These are phyloP conservation scores for Hylaeus volcanicus DNA, from an alignment of 1,140 invertebrate genomes.

Conservation along the genomic window DNA sequence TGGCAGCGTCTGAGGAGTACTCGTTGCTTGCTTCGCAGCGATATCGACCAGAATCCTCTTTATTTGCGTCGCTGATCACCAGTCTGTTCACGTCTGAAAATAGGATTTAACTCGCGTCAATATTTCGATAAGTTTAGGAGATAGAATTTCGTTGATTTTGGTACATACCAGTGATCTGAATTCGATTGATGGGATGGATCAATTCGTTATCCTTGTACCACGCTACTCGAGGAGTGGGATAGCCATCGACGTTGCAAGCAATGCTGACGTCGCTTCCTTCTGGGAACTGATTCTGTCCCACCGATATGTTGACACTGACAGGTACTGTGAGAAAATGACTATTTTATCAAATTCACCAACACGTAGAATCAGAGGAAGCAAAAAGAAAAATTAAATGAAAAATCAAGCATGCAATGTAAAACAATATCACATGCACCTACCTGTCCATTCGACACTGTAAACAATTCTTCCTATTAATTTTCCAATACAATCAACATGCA, in stretches of 20 bases:
- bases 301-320: constrained; percentile 82
- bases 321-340: constrained; percentile 79
- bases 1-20: constrained; percentile 83
- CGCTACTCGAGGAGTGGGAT: constrained; percentile 86
- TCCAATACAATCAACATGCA: not conserved
- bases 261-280: constrained; percentile 86
- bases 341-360: not conserved
- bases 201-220: constrained; percentile 89
- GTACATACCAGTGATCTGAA: constrained; percentile 83
- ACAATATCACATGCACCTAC: constrained; percentile 8
- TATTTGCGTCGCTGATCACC: constrained; percentile 83
- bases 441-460: not conserved
- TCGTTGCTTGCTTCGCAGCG: constrained; percentile 89
- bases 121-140: too few relatives aligned
- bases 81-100: constrained; percentile 85
- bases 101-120: constrained; percentile 1
- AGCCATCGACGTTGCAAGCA: constrained; percentile 88
- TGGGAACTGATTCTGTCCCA: constrained; percentile 81
- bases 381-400: not conserved
- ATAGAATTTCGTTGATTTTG: not conserved
- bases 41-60: constrained; percentile 88
- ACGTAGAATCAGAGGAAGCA: too few relatives aligned
- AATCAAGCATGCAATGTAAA: not conserved
- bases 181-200: constrained; percentile 80
- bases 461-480: not conserved